Base-by-base conservation (phyloP, 2,113 vertebrate species). In the Tenebrosternarchus preto region DNA sequence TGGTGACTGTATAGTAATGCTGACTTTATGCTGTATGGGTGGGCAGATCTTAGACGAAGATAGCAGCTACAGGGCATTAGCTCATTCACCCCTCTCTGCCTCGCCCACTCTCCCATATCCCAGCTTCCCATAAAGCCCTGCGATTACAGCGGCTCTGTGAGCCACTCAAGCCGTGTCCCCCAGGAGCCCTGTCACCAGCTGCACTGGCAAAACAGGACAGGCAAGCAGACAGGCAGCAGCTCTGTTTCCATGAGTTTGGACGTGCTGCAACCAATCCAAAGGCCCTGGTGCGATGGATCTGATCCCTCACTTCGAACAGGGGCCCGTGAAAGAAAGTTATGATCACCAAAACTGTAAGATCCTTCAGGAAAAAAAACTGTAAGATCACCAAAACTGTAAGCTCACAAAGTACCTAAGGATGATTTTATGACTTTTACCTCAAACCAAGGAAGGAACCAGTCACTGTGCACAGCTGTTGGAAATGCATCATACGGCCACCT, bases 111-210 rank as follows among this genome's bases (percentile, higher is more conserved):
- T 78, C 64, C 67, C n/a, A n/a, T n/a, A 73, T 71, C 78, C 67
- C 76, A 22, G 64, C 78, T 81, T 72, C 50, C 76, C 67, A 79
- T 83, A 83, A 83, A 83, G 46, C 76, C 50, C 63, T 20, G 71
- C 78, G 82, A 83, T 85, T 80, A 83, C 27, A 69, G 69, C 67
- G 39, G 29, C 56, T 71, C 82, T 57, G 20, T 60, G 66, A 78
- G 71, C 73, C 67, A 61, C 79, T 79, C 50, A 72, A 36, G 56
- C 60, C 70, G 61, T 55, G 20, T 73, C 79, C 82, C 77, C 59
- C 50, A 79, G 72, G 80, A 71, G 72, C 78, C 24, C 72, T 53
- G 31, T 75, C 80, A 79, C 46, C 80, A 85, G 83, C 80, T 82
- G 77, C 78, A 59, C 71, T 63, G 25, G 69, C 63, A 78, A 15